Conservation (phyloP, 2,113 vertebrate genomes). For the Ptyas mucosa region DNA sequence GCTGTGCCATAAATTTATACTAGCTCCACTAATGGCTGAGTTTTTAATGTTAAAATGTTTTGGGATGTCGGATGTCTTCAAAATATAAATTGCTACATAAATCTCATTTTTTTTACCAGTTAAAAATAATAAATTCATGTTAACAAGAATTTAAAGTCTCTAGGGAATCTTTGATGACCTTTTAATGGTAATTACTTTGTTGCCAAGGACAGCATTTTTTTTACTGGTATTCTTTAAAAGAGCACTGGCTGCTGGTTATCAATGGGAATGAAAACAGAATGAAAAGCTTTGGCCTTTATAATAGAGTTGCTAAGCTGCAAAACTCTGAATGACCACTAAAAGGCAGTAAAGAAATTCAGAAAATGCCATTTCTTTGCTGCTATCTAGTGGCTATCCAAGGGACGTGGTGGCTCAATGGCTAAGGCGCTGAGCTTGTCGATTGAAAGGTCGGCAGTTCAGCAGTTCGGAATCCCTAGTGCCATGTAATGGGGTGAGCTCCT, state of each 20-base stretch:
- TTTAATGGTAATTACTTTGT: constrained; percentile 7
- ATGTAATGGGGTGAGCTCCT: too few relatives aligned
- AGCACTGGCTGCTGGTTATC: neutral
- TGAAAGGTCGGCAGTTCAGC: too few relatives aligned
- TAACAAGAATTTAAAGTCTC: neutral
- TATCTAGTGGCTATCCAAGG: neutral
- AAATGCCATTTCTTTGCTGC: neutral
- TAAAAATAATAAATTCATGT: neutral
- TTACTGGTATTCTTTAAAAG: neutral
- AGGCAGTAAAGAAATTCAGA: neutral
- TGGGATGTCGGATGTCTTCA: neutral
- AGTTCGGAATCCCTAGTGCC: too few relatives aligned
- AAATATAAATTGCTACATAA: neutral
- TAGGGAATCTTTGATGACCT: neutral
- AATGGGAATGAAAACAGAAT: neutral
- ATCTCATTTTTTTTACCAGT: neutral
- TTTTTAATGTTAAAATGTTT: neutral
- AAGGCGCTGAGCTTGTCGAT: too few relatives aligned
- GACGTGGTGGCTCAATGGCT: too few relatives aligned
- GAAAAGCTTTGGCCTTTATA: neutral
- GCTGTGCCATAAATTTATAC: neutral
- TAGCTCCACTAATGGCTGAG: neutral
- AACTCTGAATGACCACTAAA: neutral
- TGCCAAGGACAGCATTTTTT: neutral
- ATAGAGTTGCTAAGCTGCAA: neutral